Evolutionary conservation across 2,113 vertebrate species (phyloP), one percentile per base, ranked within the genome.

Genomic region (Sarotherodon lohbergeri): DNA sequence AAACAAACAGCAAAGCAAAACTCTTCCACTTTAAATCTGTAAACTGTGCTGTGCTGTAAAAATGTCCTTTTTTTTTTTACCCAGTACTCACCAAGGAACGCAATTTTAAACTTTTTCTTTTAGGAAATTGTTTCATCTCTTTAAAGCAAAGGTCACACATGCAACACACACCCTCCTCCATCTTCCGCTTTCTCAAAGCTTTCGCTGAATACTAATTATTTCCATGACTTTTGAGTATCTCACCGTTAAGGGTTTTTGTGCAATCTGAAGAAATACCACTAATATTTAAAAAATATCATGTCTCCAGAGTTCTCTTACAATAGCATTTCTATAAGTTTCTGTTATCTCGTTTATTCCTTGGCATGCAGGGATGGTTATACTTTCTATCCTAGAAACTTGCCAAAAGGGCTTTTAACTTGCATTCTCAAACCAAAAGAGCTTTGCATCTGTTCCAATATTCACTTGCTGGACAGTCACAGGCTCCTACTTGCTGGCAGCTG

Each of bases 241-340:
- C 5, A 2, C 16, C 57, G 76, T 79, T 22, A 12, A 46, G 41
- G 68, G 55, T 29, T 43, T 85, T 81, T 29, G 14, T 85, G 86
- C 56, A 94, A 89, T 87, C 63, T 84, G 82, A 61, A 79, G 88
- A 78, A 93, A 91, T 48, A 61, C 19, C 36, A 66, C 63, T 59
- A 81, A 82, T 41, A 39, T 66, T 83, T 3, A 34, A 89, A 83
- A 82, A 81, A 82, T 36, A 78, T 59, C 2, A 32, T 7, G 12
- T 87, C 87, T 46, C 39, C 2, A 6, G 80, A 56, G 78, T 84
- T 59, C 12, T 83, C 78, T 78, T 16, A 57, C 17, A 76, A 48
- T 90, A 32, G 63, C 32, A 16, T 16, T 55, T 87, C 19, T 41
- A 48, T 4, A 55, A 17, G 76, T 78, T 59, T 83, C 83, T 52